Evolutionary conservation across 2,113 vertebrate genomes (phyloP), one percentile per base, ranked within the genome.

Genomic region (Meles meles): DNA sequence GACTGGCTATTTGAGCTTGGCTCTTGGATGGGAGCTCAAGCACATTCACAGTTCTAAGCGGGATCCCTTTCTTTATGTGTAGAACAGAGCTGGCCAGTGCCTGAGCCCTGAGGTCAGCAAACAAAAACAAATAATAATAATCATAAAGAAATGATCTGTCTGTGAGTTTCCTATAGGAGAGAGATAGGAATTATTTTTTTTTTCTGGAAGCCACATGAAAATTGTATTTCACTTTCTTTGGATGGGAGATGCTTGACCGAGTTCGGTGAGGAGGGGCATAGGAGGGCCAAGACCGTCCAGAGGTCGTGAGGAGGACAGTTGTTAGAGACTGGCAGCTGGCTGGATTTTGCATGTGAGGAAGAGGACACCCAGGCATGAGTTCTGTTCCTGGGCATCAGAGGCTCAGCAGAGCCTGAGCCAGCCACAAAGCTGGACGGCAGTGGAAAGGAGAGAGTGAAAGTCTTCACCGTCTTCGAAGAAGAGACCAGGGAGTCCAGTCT

Each of bases 231-330:
- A 59, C 0, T 7, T 10, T 69, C 17, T 17, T 65, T 37, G 37
- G 14, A 2, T 31, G 55, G 44, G 31, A 86, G 27, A 2, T 0
- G 0, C 72, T 39, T 25, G n/a, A 7, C 4, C 14, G 7, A 5
- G 5, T 31, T 27, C 6, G 5, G 7, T 7, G 4, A 52, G n/a
- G 44, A 17, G 0, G 3, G 10, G 21, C 34, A 23, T 2, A 29
- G 10, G 14, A 47, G 2, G 18, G 15, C 2, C 0, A 5, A n/a
- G 9, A 13, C 7, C 2, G 2, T 14, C 81, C 86, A 29, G 44
- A 29, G 14, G 9, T 5, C 27, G 10, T 2, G 5, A 7, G 21
- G 31, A 47, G 47, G 27, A 34, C 29, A 8, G 4, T 17, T 37
- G 2, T 1, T 18, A 27, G 59, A 67, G 21, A 29, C 15, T 0